A percentile compares a stretch with the other conserved stretches of the same genome.
Conservation (phyloP, 2,797 vertebrate genomes). For the Hipposideros larvatus region DNA sequence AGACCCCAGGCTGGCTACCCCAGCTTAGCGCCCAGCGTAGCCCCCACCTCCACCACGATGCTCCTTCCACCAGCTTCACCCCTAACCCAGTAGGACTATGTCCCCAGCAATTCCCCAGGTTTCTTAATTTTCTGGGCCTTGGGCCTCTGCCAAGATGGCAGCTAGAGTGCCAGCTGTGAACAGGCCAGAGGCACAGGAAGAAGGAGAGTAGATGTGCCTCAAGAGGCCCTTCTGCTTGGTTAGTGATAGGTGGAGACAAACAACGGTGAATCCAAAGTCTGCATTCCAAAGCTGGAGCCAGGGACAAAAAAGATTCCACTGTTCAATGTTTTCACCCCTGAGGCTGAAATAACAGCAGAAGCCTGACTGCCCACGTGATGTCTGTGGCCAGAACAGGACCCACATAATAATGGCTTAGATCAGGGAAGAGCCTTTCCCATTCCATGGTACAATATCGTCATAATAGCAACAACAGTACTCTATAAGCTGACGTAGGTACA, state of each 20-base stretch:
- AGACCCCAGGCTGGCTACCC: not conserved
- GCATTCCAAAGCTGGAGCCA: conserved; percentile 66
- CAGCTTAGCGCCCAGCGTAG: not conserved
- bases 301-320: conserved; percentile 77
- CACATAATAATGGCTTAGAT: conserved; percentile 77
- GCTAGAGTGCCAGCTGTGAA: not conserved
- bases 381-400: conserved; percentile 72
- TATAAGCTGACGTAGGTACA: not conserved
- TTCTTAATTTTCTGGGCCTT: not conserved
- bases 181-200: not conserved
- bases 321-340: conserved; percentile 76
- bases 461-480: not conserved
- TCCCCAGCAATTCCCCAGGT: not conserved
- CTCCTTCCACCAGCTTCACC: not conserved
- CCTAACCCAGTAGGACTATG: not conserved
- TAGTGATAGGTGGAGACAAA: conserved; percentile 70
- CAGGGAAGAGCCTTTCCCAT: conserved; percentile 62
- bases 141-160: conserved; percentile 18
- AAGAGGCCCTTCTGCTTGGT: not conserved
- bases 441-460: not conserved
- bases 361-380: conserved; percentile 71
- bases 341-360: conserved; percentile 77
- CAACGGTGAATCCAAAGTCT: conserved; percentile 71
- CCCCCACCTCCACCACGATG: not conserved
- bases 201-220: not conserved